Evolutionary conservation across 30 jellyfish, hydroid and myxozoan species (phyloP), one percentile per base, ranked within the genome.

Genomic region (Hydra vulgaris): DNA sequence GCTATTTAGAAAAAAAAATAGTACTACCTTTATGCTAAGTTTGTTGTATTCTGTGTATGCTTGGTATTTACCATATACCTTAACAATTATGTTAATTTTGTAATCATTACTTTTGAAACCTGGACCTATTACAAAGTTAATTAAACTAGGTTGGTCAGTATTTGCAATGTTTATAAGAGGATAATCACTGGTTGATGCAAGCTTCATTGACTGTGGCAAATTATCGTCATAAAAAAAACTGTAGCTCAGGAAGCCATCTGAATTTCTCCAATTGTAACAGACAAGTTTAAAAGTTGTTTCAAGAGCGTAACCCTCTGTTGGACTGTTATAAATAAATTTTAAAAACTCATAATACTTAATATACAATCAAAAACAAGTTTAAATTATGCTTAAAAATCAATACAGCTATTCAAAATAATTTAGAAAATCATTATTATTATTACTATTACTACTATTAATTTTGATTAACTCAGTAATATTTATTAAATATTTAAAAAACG

Each of bases 181-280:
- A 54, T 54, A 71, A 27, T 89, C 94, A 20, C 0, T 68, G 22
- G 85, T 52, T 12, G 78, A 56, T 17, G 84, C 27, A 0, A 86
- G 80, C n/a, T 73, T 54, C 26, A 76, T 22, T 23, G 54, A 86
- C 1, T 25, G 16, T 27, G 26, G 17, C 23, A 72, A 54, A 18
- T 80, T 70, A 16, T 76, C 74, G 70, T 85, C 89, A 21, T 84
- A 73, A 54, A 77, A 89, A 61, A 79, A 81, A 69, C 81, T 80
- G 54, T 89, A 89, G 23, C 24, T 79, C 23, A 84, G 61, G 20
- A 95, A 92, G 7, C 40, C 67, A 55, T 89, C 97, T 12, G 54
- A 77, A 25, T 84, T 79, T 54, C 66, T 26, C 97, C 97, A 89
- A 24, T 73, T 70, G 19, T 53, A 15, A 71, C 97, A 89, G 40